phyloP scores from a whole-genome alignment of 1,140 invertebrate species.

The Diabrotica virgifera region DNA sequence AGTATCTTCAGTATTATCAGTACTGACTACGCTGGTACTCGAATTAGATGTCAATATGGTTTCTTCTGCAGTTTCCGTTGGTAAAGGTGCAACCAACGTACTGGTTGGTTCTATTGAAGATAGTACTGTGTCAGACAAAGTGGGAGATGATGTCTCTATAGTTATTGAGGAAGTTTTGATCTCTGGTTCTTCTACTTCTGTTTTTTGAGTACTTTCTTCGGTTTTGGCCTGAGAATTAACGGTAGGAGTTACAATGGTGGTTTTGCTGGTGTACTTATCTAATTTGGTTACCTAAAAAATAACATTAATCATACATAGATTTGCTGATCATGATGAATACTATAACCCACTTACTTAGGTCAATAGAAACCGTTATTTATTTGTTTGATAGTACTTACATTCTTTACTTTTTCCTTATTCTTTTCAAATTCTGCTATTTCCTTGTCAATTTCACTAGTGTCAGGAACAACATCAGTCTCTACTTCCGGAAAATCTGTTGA shows the following conservation, averaged over 20 bases:
- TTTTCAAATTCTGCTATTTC: constrained; percentile 41
- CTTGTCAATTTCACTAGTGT: constrained; percentile 27
- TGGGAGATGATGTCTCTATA: constrained; percentile 8
- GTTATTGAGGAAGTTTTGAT: neutral
- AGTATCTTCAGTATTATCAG: neutral
- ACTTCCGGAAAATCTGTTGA: constrained; percentile 22
- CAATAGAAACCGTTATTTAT: too few species aligned
- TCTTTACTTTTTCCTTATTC: constrained; percentile 42
- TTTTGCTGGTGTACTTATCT: constrained; percentile 35
- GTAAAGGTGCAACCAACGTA: too few species aligned
- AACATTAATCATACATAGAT: too few species aligned
- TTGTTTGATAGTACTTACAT: too few species aligned
- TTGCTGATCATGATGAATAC: too few species aligned
- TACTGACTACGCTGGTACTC: neutral
- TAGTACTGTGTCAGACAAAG: neutral
- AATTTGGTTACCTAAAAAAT: constrained; percentile 30
- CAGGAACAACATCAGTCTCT: constrained; percentile 21
- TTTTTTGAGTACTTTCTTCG: neutral
- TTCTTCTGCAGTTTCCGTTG: neutral
- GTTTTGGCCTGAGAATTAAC: constrained; percentile 20
- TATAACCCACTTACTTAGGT: too few species aligned
- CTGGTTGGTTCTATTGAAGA: too few species aligned
- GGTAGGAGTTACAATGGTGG: constrained; percentile 30
- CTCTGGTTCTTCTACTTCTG: too few species aligned
- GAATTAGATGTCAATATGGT: neutral